phyloP scores from a whole-genome alignment of 1,140 invertebrate genomes.

The Nomia melanderi region DNA sequence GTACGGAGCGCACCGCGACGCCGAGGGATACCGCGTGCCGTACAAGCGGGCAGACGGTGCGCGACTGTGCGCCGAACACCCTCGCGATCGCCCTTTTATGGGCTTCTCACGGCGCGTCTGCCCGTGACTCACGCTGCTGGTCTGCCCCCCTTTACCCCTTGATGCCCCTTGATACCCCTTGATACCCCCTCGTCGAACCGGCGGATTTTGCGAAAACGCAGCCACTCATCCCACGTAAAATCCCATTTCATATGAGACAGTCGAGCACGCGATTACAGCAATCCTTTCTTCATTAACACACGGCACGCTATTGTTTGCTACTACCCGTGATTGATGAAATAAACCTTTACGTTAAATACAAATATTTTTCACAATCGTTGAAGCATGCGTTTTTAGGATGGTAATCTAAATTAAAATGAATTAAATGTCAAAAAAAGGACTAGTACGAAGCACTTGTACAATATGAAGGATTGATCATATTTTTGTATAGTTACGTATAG shows the following conservation, averaged over 20 bases:
- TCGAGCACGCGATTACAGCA: neutral
- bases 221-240: neutral
- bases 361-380: too few relatives aligned
- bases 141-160: neutral
- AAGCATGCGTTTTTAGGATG: too few relatives aligned
- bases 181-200: neutral
- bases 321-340: too few relatives aligned
- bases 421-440: too few relatives aligned
- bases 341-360: too few relatives aligned
- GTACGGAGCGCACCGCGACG: slow-evolving; percentile 25
- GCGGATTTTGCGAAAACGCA: neutral
- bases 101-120: slow-evolving; percentile 48
- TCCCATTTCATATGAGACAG: neutral
- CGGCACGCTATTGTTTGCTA: too few relatives aligned
- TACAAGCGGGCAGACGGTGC: slow-evolving; percentile 54
- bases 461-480: too few relatives aligned
- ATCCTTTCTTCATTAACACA: neutral
- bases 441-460: too few relatives aligned
- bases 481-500: too few relatives aligned
- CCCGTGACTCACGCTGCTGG: slow-evolving; percentile 58
- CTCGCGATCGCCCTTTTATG: slow-evolving; percentile 67
- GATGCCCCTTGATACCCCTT: neutral
- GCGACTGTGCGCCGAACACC: slow-evolving; percentile 65
- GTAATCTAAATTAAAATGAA: too few relatives aligned
- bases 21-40: slow-evolving; percentile 47